Evolutionary conservation across 2,888 invertebrate species (phyloP).

Genomic region (Temnothorax unifasciatus): DNA sequence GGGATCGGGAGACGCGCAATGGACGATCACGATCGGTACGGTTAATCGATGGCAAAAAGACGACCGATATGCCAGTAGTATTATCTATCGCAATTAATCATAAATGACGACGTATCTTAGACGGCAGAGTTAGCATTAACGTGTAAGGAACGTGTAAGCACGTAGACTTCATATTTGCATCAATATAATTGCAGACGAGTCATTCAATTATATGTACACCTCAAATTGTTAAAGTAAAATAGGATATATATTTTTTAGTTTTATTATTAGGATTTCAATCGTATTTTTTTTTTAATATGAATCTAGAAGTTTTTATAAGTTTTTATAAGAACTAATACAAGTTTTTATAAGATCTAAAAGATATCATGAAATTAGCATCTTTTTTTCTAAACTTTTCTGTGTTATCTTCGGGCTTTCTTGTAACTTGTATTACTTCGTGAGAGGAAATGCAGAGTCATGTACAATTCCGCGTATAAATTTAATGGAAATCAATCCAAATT

Average conservation of each 20-base stretch:
- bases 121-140: background rate
- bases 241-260: background rate
- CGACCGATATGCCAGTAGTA: slow-evolving; percentile 25
- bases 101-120: background rate
- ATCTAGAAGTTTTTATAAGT: background rate
- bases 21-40: slow-evolving; percentile 51
- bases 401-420: background rate
- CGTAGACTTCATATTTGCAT: background rate
- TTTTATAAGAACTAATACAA: background rate
- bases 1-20: slow-evolving; percentile 50
- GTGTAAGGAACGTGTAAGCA: background rate
- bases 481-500: slow-evolving; percentile 3
- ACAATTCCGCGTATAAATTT: slow-evolving; percentile 47
- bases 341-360: background rate
- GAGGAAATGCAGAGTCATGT: background rate
- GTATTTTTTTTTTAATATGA: background rate
- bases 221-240: background rate
- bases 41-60: slow-evolving; percentile 50
- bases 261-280: background rate
- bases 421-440: background rate
- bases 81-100: slow-evolving; percentile 45
- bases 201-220: background rate
- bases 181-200: background rate
- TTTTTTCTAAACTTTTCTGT: background rate
- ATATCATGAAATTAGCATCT: background rate